These are phyloP conservation scores for Cephus pulcher DNA, from an alignment of 2,888 invertebrate species.

Conservation along the genomic window DNA sequence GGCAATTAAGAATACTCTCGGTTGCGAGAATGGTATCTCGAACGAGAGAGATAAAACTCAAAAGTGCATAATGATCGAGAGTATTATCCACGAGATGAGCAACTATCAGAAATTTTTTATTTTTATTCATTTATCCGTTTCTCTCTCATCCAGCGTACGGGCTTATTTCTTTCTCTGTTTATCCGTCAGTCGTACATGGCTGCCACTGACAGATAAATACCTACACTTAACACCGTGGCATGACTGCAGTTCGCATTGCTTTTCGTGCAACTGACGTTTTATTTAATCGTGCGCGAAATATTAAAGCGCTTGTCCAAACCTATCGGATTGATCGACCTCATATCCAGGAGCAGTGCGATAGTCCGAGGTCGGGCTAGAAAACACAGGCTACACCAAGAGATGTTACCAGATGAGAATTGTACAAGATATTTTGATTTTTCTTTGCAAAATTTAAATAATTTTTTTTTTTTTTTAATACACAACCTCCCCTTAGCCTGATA, in stretches of 20 bases:
- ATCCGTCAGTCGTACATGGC: not conserved
- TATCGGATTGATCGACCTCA: not conserved
- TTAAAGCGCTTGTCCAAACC: not conserved
- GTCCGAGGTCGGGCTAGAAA: not conserved
- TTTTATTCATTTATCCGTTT: not conserved
- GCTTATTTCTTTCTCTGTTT: not conserved
- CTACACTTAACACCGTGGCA: slow-evolving; percentile 1
- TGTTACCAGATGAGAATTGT: not conserved
- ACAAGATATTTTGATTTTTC: not conserved
- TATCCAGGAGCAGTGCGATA: not conserved
- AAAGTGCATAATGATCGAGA: not conserved
- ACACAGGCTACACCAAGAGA: not conserved
- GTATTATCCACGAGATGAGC: not conserved
- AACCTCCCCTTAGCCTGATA: not conserved
- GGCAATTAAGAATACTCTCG: not conserved
- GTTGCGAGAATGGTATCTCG: not conserved
- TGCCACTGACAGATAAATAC: not conserved
- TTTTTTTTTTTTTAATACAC: not conserved
- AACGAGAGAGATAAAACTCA: not conserved
- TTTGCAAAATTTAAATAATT: not conserved
- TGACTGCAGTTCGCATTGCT: not conserved
- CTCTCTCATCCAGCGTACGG: not conserved
- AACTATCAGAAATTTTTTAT: not conserved
- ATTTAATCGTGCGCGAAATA: slow-evolving; percentile 9
- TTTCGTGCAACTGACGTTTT: slow-evolving; percentile 8